phyloP scores from a whole-genome alignment of 2,888 invertebrate genomes.

The Synanthedon myopaeformis region DNA sequence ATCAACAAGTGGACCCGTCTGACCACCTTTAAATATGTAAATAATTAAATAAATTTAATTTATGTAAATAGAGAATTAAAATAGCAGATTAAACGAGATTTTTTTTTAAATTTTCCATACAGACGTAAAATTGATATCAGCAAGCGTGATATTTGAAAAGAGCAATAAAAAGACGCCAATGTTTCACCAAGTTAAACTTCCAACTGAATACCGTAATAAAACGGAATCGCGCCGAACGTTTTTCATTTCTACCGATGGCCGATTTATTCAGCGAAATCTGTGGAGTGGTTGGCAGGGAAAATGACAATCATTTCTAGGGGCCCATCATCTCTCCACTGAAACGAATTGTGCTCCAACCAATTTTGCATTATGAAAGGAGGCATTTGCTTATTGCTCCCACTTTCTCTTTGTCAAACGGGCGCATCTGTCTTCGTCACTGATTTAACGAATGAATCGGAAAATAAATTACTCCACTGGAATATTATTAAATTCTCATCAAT shows the following conservation, averaged over 20 bases:
- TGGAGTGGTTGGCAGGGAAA: constrained; percentile 13
- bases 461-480: constrained; percentile 16
- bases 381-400: constrained; percentile 59
- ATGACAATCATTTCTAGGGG: constrained; percentile 36
- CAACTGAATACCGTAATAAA: constrained; percentile 9
- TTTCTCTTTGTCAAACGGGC: constrained; percentile 41
- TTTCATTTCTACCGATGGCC: constrained; percentile 13
- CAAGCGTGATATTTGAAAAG: not conserved
- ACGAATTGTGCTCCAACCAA: constrained; percentile 55
- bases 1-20: not conserved
- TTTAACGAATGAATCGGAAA: constrained; percentile 32
- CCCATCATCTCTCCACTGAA: constrained; percentile 30
- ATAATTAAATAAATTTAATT: too few species aligned
- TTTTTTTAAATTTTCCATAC: too few species aligned
- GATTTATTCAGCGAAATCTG: constrained; percentile 21
- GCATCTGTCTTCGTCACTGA: constrained; percentile 45
- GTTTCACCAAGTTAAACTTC: not conserved
- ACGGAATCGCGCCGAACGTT: constrained; percentile 8
- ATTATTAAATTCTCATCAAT: constrained; percentile 1
- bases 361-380: constrained; percentile 58
- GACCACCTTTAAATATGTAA: too few species aligned
- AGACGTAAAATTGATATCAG: too few species aligned
- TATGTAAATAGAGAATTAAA: too few species aligned
- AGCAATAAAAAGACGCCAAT: not conserved
- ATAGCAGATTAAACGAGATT: too few species aligned